phyloP scores from a whole-genome alignment of 2,888 invertebrate species.

The Sesia bembeciformis region DNA sequence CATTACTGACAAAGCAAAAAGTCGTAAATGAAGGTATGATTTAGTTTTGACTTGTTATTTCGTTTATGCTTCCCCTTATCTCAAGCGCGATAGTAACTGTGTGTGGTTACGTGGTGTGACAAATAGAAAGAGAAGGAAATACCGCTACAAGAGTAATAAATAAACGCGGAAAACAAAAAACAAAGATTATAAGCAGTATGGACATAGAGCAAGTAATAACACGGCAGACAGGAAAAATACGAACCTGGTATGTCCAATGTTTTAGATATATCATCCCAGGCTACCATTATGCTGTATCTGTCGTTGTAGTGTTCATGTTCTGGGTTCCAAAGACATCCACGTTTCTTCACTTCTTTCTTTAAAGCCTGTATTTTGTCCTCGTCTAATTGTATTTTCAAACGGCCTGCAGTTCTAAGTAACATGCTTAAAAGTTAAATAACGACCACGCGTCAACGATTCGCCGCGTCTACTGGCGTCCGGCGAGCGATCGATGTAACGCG shows the following conservation, averaged over 20 bases:
- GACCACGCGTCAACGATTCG: slow-evolving; percentile 6
- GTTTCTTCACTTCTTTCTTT: slow-evolving; percentile 26
- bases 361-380: slow-evolving; percentile 10
- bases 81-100: too few species aligned
- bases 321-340: slow-evolving; percentile 32
- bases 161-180: too few species aligned
- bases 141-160: too few species aligned
- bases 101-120: too few species aligned
- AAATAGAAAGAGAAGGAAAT: too few species aligned
- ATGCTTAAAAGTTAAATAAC: slow-evolving; percentile 2
- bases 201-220: too few species aligned
- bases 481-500: slow-evolving; percentile 1
- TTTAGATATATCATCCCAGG: slow-evolving; percentile 32
- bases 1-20: too few species aligned
- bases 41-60: too few species aligned
- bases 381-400: slow-evolving; percentile 5
- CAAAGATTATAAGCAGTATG: too few species aligned
- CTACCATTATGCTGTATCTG: slow-evolving; percentile 16
- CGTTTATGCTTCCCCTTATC: too few species aligned
- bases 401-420: slow-evolving; percentile 9
- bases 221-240: slow-evolving; percentile 3
- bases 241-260: slow-evolving; percentile 27
- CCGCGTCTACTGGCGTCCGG: slow-evolving; percentile 9
- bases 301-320: slow-evolving; percentile 26
- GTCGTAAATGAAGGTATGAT: too few species aligned